Conservation (phyloP, 2,888 invertebrate species). For the Cephus sareptanus region DNA sequence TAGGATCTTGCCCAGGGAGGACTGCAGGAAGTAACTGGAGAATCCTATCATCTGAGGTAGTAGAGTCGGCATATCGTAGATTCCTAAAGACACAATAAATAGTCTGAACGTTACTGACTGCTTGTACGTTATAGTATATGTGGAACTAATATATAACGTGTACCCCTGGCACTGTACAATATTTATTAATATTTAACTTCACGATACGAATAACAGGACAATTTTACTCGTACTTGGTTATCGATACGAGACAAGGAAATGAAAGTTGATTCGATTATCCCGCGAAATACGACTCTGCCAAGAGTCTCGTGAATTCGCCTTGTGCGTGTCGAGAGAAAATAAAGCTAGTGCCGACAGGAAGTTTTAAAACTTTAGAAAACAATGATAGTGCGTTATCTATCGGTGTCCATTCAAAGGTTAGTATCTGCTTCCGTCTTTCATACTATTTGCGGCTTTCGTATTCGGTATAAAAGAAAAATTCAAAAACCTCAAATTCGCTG, state of each 20-base stretch:
- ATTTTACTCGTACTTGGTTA: not conserved
- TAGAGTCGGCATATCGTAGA: conserved; percentile 60
- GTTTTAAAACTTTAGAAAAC: not conserved
- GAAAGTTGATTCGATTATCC: not conserved
- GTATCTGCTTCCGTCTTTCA: not conserved
- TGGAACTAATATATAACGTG: not conserved
- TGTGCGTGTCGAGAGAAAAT: not conserved
- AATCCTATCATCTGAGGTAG: conserved; percentile 59
- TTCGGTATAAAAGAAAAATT: not conserved
- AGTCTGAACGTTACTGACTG: not conserved
- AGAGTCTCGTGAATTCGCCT: not conserved
- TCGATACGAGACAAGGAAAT: not conserved
- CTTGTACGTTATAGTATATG: not conserved
- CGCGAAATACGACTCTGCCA: not conserved
- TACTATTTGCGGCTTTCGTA: not conserved
- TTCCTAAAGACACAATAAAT: conserved; percentile 29
- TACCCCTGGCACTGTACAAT: not conserved
- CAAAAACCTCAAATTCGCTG: not conserved
- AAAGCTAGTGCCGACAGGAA: not conserved
- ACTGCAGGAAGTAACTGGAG: conserved; percentile 57
- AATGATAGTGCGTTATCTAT: not conserved
- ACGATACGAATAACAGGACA: not conserved
- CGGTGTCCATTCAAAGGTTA: not conserved
- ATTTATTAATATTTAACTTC: not conserved
- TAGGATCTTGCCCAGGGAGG: conserved; percentile 74